Percentiles rank a stretch among this genome's conserved stretches.
Conservation (phyloP, 2,113 vertebrate species). For the Toxostoma redivivum region DNA sequence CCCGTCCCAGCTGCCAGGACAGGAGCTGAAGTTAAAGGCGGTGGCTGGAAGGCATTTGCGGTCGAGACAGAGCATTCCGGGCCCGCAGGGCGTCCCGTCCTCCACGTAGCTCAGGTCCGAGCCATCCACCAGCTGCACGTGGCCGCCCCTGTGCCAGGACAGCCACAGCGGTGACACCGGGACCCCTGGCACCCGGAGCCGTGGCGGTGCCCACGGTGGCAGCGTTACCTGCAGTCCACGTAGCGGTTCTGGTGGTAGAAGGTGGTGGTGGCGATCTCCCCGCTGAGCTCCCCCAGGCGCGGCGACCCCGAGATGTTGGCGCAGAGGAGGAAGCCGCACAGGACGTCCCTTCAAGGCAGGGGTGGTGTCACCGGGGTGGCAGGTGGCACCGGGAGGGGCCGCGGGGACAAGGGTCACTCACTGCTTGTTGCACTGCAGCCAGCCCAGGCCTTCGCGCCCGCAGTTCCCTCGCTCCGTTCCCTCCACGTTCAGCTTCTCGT, state of each 20-base stretch:
- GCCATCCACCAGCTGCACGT: slow-evolving; percentile 89
- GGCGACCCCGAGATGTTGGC: slow-evolving; percentile 86
- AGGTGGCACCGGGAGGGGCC: not conserved
- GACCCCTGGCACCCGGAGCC: accelerated
- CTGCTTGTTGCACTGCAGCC: slow-evolving; percentile 96
- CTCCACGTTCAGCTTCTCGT: slow-evolving; percentile 93
- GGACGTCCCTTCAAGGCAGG: slow-evolving; percentile 80
- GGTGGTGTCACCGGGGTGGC: accelerated
- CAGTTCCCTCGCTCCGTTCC: slow-evolving; percentile 94
- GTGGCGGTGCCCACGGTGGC: accelerated
- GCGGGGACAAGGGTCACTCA: slow-evolving; percentile 57
- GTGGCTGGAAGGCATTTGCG: slow-evolving; percentile 88
- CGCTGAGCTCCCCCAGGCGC: slow-evolving; percentile 85
- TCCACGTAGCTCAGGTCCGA: slow-evolving; percentile 93
- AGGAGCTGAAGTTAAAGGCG: slow-evolving; percentile 92
- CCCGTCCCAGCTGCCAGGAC: slow-evolving; percentile 79
- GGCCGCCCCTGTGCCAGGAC: slow-evolving; percentile 78
- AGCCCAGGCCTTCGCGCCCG: slow-evolving; percentile 81
- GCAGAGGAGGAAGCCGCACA: slow-evolving; percentile 93
- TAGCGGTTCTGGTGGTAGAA: slow-evolving; percentile 94
- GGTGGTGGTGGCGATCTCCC: slow-evolving; percentile 89
- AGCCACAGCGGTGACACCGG: accelerated
- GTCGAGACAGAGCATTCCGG: slow-evolving; percentile 93
- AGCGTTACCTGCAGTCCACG: slow-evolving; percentile 87
- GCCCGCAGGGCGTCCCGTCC: slow-evolving; percentile 90